A percentile compares a stretch with the other conserved stretches of the same genome.
These are phyloP conservation scores for Drosophila niveifrons DNA, from an alignment of 2,888 invertebrate genomes.

Conservation along the genomic window DNA sequence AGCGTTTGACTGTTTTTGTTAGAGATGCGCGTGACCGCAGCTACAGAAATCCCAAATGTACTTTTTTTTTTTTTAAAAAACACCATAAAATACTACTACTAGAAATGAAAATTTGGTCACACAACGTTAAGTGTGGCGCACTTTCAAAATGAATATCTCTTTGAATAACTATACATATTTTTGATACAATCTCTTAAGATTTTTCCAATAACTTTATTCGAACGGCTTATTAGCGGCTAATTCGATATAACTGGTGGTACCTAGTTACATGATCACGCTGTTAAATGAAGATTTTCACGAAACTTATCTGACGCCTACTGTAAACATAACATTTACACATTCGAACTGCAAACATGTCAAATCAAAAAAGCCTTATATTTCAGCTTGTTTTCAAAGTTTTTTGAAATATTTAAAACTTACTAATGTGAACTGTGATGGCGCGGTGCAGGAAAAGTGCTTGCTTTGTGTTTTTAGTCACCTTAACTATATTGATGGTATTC, in stretches of 20 bases:
- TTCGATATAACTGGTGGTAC: too few species aligned
- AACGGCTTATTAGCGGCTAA: too few species aligned
- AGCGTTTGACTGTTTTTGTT: constrained; percentile 40
- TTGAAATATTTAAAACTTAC: background rate
- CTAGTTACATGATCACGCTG: background rate
- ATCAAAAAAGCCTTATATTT: constrained; percentile 18
- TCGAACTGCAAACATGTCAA: background rate
- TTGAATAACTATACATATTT: background rate
- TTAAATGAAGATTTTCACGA: background rate
- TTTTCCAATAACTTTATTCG: too few species aligned
- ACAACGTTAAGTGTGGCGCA: background rate
- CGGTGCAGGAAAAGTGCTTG: constrained; percentile 15
- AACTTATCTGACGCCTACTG: constrained; percentile 6
- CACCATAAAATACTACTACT: background rate
- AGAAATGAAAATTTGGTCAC: background rate
- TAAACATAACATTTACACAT: constrained; percentile 3
- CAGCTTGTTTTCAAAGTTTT: background rate
- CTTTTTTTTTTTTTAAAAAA: background rate
- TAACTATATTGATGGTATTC: constrained; percentile 45
- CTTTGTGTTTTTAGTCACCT: constrained; percentile 43
- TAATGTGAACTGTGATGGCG: constrained; percentile 12
- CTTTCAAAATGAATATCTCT: background rate
- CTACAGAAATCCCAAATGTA: background rate
- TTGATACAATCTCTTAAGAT: too few species aligned
- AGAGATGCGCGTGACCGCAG: constrained; percentile 9